Percentiles rank a stretch among this genome's conserved stretches.
phyloP scores from a whole-genome alignment of 1,140 invertebrate species.

The Tetragnatha versicolor region DNA sequence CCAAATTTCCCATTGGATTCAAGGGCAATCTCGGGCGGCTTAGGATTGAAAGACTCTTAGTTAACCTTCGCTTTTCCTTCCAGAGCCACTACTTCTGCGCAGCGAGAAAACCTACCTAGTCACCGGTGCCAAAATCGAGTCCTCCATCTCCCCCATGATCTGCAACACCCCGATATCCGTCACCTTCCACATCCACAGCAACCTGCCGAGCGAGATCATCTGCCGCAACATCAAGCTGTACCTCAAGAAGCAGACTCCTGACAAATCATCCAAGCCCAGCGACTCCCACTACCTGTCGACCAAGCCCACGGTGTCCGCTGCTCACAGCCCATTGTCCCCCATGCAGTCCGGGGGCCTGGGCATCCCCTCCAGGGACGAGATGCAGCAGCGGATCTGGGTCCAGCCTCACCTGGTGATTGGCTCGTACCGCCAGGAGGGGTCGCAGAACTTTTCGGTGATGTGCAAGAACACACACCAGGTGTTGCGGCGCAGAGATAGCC shows the following conservation, averaged over 20 bases:
- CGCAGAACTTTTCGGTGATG: conserved; percentile 42
- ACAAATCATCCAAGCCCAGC: conserved; percentile 1
- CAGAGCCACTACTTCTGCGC: conserved; percentile 26
- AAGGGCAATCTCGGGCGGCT: no score
- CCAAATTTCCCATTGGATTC: no score
- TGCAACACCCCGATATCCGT: conserved; percentile 70
- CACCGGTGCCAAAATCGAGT: conserved; percentile 43
- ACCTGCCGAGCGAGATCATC: conserved; percentile 70
- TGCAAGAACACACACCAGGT: conserved; percentile 52
- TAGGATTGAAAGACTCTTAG: no score
- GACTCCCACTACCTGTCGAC: conserved; percentile 13
- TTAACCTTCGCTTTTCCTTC: neutral
- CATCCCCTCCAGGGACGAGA: conserved; percentile 48
- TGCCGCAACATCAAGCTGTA: conserved; percentile 59
- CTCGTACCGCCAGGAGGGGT: conserved; percentile 37
- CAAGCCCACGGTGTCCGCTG: neutral
- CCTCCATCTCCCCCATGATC: conserved; percentile 61
- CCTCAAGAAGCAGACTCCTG: conserved; percentile 28
- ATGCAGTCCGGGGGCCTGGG: conserved; percentile 42
- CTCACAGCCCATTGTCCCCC: conserved; percentile 48
- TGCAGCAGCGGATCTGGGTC: conserved; percentile 27
- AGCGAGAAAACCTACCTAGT: conserved; percentile 49
- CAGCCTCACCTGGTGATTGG: conserved; percentile 34
- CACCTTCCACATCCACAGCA: conserved; percentile 69
- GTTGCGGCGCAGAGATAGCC: conserved; percentile 46